These are phyloP conservation scores for Falco concolor DNA, from an alignment of 2,797 vertebrate species.

Conservation along the genomic window DNA sequence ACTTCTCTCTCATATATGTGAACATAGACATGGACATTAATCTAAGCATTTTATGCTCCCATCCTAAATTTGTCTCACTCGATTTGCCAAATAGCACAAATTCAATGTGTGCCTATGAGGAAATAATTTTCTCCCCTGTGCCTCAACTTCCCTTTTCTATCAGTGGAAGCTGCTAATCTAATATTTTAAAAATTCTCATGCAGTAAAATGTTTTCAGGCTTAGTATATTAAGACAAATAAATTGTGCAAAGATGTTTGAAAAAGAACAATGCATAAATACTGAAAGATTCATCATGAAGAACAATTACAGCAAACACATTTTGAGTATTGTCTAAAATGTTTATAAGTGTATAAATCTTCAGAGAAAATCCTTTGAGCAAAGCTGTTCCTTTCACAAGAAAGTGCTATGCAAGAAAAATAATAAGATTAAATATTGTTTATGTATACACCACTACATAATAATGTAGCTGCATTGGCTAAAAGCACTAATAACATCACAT, in stretches of 20 bases:
- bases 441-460: not conserved
- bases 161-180: not conserved
- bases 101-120: not conserved
- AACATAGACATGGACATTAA: not conserved
- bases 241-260: not conserved
- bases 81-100: not conserved
- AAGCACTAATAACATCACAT: constrained; percentile 4
- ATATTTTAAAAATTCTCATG: not conserved
- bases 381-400: not conserved
- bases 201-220: not conserved
- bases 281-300: not conserved
- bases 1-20: not conserved
- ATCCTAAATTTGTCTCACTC: not conserved
- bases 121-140: not conserved
- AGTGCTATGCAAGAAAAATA: not conserved
- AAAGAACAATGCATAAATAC: not conserved
- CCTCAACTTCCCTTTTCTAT: not conserved
- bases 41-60: not conserved
- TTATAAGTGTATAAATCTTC: not conserved
- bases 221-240: not conserved
- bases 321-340: not conserved
- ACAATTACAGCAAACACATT: not conserved
- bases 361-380: not conserved
- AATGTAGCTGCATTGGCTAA: not conserved
- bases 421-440: not conserved